Conservation (phyloP, 2,797 vertebrate genomes). For the Caiman crocodilus region DNA sequence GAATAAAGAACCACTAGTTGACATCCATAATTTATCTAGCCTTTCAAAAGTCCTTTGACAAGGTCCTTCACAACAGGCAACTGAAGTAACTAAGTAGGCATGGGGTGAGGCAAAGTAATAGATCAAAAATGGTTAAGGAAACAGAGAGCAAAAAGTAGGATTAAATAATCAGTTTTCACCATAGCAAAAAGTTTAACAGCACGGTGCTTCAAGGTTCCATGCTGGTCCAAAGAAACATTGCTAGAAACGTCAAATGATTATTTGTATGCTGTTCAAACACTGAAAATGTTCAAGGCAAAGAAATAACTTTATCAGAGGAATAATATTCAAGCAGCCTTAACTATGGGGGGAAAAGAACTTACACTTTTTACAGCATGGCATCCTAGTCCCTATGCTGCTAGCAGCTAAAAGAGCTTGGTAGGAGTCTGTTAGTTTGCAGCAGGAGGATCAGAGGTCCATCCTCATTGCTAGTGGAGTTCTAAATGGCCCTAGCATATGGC, state of each 20-base stretch:
- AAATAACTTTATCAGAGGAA: not conserved
- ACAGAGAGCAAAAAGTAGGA: not conserved
- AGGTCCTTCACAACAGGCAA: not conserved
- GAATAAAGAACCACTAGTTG: not conserved
- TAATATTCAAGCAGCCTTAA: not conserved
- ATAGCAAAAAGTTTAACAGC: not conserved
- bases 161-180: not conserved
- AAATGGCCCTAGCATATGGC: not conserved
- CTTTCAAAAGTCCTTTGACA: not conserved
- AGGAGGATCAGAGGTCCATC: not conserved
- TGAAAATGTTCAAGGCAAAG: not conserved
- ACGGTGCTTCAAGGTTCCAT: not conserved
- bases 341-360: not conserved
- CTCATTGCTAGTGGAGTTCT: not conserved
- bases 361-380: not conserved
- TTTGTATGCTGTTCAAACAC: not conserved
- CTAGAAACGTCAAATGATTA: constrained; percentile 16
- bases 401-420: not conserved
- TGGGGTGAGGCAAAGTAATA: not conserved
- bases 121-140: not conserved
- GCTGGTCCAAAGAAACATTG: not conserved
- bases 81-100: not conserved
- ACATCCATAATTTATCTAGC: not conserved
- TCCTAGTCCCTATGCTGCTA: not conserved
- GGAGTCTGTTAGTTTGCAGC: not conserved